Conservation (phyloP, 2,797 vertebrate species). For the Cirrhinus mrigala region DNA sequence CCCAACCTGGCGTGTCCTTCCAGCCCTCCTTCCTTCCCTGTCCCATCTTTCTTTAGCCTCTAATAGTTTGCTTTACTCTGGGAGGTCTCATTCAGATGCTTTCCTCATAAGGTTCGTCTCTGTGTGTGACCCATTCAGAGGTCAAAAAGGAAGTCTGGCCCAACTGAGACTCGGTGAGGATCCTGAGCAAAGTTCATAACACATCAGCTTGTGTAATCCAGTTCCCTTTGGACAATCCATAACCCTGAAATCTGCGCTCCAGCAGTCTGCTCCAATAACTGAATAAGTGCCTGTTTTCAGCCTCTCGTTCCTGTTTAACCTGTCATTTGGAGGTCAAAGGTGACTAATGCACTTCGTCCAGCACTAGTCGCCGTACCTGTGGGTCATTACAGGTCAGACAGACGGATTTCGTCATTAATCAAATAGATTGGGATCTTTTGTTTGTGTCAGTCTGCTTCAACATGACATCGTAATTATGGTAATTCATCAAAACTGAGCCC, state of each 20-base stretch:
- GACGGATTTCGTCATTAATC: slow-evolving; percentile 11
- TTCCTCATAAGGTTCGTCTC: slow-evolving; percentile 9
- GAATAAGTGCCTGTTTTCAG: neutral
- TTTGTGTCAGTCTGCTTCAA: slow-evolving; percentile 7
- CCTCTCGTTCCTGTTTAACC: neutral
- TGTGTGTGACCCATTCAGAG: neutral
- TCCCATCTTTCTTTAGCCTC: slow-evolving; percentile 20
- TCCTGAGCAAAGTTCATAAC: neutral
- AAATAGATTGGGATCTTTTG: slow-evolving; percentile 21
- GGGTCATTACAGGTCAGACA: neutral
- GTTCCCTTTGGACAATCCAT: neutral
- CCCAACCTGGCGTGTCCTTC: slow-evolving; percentile 57
- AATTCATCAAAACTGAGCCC: neutral
- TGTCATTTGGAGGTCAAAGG: slow-evolving; percentile 25
- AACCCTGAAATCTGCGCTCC: neutral
- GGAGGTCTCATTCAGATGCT: slow-evolving; percentile 57
- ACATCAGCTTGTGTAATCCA: neutral
- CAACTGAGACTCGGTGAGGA: neutral
- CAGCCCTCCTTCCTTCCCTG: slow-evolving; percentile 59
- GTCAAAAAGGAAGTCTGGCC: neutral
- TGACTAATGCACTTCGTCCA: slow-evolving; percentile 18
- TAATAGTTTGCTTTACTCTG: slow-evolving; percentile 58
- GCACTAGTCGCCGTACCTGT: slow-evolving; percentile 13
- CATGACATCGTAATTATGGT: neutral
- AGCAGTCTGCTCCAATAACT: neutral